phyloP scores from a whole-genome alignment of 2,113 vertebrate species.

The Vidua chalybeata region DNA sequence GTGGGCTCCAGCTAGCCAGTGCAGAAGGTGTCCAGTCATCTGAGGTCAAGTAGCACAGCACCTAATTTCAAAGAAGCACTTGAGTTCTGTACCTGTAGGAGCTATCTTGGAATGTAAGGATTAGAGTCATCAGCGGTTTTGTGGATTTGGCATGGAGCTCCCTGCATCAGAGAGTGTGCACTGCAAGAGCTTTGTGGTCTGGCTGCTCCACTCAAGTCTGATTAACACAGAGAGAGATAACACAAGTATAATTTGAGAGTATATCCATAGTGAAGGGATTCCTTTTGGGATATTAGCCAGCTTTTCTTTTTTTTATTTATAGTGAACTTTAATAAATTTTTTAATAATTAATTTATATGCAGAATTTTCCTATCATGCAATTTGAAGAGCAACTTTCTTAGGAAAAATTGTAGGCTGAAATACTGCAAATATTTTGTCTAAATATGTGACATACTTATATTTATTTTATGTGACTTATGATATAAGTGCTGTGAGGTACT shows the following conservation, averaged over 20 bases:
- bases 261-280: fast-evolving
- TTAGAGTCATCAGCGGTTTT: neutral
- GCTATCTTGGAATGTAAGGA: neutral
- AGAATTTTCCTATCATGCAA: neutral
- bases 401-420: neutral
- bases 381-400: neutral
- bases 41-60: neutral
- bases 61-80: neutral
- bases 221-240: neutral
- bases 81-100: neutral
- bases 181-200: neutral
- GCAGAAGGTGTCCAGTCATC: neutral
- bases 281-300: neutral
- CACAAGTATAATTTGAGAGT: neutral
- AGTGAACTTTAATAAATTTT: neutral
- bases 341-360: neutral
- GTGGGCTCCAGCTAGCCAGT: neutral
- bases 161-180: neutral
- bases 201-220: neutral
- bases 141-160: neutral
- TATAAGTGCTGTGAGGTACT: neutral
- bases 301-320: neutral
- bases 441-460: neutral
- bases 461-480: too few species aligned
- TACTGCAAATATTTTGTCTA: neutral